phyloP scores from a whole-genome alignment of 2,888 invertebrate genomes.

The Notodonta dromedarius region DNA sequence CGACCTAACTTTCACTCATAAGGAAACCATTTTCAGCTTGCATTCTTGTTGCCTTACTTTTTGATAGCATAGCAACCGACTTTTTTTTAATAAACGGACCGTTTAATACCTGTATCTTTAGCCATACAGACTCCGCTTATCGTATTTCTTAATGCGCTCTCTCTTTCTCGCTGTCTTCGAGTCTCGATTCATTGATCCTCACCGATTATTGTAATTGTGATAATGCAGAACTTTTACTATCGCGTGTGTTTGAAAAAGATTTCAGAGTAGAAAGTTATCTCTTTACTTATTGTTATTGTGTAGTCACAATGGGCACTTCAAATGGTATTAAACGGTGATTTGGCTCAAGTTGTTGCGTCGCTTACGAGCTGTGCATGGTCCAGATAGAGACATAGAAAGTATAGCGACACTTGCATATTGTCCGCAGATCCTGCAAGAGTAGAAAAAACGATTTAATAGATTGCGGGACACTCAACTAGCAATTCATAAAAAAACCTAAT shows the following conservation, averaged over 20 bases:
- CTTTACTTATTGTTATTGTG: conserved; percentile 51
- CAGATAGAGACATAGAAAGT: conserved; percentile 39
- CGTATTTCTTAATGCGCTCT: conserved; percentile 56
- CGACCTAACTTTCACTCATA: conserved; percentile 62
- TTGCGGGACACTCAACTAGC: too few relatives aligned
- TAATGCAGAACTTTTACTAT: conserved; percentile 68
- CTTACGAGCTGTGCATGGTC: conserved; percentile 37
- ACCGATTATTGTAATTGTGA: conserved; percentile 65
- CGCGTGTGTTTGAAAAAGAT: conserved; percentile 36
- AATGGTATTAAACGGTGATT: conserved; percentile 38
- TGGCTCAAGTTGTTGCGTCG: conserved; percentile 17
- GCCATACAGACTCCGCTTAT: conserved; percentile 62
- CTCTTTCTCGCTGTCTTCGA: conserved; percentile 11
- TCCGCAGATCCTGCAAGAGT: conserved; percentile 19
- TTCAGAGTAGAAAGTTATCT: conserved; percentile 60
- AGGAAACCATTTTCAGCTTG: conserved; percentile 60
- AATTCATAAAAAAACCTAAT: too few relatives aligned
- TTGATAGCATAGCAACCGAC: conserved; percentile 64
- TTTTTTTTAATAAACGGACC: conserved; percentile 74
- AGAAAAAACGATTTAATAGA: too few relatives aligned
- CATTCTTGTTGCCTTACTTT: conserved; percentile 70
- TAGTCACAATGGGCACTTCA: conserved; percentile 52
- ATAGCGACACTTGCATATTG: conserved; percentile 38
- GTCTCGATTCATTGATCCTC: conserved; percentile 56
- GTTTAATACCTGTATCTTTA: conserved; percentile 56